Evolutionary conservation across 2,113 vertebrate species (phyloP).

Genomic region (Plestiodon gilberti): DNA sequence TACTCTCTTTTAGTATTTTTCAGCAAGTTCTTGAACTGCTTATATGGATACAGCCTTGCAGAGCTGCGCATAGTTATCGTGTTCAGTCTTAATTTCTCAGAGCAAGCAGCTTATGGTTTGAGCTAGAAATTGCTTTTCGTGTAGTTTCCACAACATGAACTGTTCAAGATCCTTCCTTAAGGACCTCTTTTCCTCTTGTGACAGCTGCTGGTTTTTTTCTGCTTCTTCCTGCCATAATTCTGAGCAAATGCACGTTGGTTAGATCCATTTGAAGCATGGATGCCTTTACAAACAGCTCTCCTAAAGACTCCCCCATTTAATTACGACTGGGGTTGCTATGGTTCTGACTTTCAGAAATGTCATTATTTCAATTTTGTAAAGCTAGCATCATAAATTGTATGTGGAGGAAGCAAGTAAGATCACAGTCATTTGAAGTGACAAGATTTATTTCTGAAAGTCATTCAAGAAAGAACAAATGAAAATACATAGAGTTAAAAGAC

Average conservation of each 20-base stretch:
- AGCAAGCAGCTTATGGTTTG: neutral
- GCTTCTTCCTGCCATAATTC: neutral
- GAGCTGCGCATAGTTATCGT: neutral
- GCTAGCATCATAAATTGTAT: neutral
- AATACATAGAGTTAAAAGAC: neutral
- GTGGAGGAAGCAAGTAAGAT: neutral
- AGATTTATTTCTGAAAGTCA: neutral
- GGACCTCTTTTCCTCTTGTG: neutral
- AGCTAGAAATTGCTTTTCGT: neutral
- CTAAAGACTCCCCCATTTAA: neutral
- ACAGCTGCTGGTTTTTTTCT: constrained; percentile 3
- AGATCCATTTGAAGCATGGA: neutral
- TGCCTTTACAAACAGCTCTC: neutral
- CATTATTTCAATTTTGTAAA: neutral
- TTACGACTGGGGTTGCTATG: neutral
- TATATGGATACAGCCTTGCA: neutral
- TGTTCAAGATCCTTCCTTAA: constrained; percentile 1
- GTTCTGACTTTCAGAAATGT: neutral
- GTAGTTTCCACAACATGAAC: neutral
- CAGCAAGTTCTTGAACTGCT: neutral
- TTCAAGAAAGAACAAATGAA: neutral
- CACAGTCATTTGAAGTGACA: neutral
- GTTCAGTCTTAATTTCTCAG: neutral
- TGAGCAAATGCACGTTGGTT: constrained; percentile 1
- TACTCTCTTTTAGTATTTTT: neutral